Base-by-base conservation (phyloP, 30 jellyfish, hydroid and myxozoan species). In the Cassiopea andromeda region DNA sequence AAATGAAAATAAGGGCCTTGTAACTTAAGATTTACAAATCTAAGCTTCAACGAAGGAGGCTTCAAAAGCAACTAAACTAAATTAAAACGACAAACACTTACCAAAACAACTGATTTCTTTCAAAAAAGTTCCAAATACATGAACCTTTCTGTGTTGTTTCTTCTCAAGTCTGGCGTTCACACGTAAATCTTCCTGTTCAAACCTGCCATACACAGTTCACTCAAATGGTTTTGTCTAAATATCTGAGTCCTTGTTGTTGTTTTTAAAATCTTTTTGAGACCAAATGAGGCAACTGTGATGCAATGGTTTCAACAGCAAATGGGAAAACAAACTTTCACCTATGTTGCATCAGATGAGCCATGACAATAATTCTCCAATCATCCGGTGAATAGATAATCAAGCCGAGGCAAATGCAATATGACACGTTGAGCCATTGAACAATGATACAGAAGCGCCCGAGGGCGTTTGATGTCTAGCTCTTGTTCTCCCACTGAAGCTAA, bases 211-310 rank as follows among this genome's bases (percentile, higher is more conserved):
- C 9, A 50, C 64, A 50, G 8, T 50, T 50, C 5, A 2, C 64
- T 50, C 64, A 50, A 50, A 9, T 2, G 64, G 64, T 2, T 50
- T 50, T 9, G 64, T 9, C 9, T 9, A 50, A 50, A 5, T 50
- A 50, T 50, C 8, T 5, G 5, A 50, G 9, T 50, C 64, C 5
- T 2, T 9, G 5, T 50, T 50, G 9, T 50, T 61, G 7, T 4
- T 17, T 15, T 70, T 70, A 70, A 70, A 27, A 7, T 17, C 5
- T 70, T 70, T 70, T 8, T 9, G 50, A 2, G 48, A 6, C n/a
- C 43, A 70, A 14, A 67, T 75, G 83, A 77, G 86, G 86, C 74
- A 84, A 84, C 73, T 44, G 85, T 84, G 92, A 60, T 84, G 92
- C 85, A 84, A 84, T 61, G 48, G 17, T 19, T 13, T 14, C 44